A percentile compares a stretch with the other conserved stretches of the same genome.
phyloP scores from a whole-genome alignment of 2,113 vertebrate species.

The Lamprologus sp. region DNA sequence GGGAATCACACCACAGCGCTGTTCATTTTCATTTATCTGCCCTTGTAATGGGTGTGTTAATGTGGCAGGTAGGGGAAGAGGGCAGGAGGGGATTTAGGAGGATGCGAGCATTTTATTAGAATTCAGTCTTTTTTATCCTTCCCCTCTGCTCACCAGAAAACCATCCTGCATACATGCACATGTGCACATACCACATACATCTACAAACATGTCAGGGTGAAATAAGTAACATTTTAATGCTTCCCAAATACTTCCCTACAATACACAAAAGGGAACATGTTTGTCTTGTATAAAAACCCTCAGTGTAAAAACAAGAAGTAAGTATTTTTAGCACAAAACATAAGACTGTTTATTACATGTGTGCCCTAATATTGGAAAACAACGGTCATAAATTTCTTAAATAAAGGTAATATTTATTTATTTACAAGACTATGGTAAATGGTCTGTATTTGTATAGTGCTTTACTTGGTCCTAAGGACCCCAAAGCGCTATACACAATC shows the following conservation, averaged over 20 bases:
- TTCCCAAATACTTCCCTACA: not conserved
- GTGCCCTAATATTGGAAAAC: not conserved
- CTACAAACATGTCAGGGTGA: not conserved
- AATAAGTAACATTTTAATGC: not conserved
- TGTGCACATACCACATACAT: not conserved
- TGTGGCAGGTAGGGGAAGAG: constrained; percentile 51
- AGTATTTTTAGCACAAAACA: not conserved
- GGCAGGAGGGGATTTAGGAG: constrained; percentile 49
- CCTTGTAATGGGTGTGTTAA: constrained; percentile 68
- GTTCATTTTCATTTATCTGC: constrained; percentile 72
- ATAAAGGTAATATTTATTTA: not conserved
- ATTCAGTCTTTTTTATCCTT: constrained; percentile 66
- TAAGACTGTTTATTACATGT: not conserved
- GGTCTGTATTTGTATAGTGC: no score
- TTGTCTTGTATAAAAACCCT: not conserved
- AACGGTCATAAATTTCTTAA: not conserved
- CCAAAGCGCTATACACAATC: no score
- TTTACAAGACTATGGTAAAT: not conserved
- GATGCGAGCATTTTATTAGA: constrained; percentile 66
- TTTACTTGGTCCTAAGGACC: no score
- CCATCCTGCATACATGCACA: not conserved
- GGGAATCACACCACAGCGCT: constrained; percentile 61
- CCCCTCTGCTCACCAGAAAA: constrained; percentile 5
- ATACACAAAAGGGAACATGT: not conserved
- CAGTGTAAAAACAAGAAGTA: not conserved